Conservation (phyloP, 2,797 vertebrate genomes). For the Myotis findleyi region DNA sequence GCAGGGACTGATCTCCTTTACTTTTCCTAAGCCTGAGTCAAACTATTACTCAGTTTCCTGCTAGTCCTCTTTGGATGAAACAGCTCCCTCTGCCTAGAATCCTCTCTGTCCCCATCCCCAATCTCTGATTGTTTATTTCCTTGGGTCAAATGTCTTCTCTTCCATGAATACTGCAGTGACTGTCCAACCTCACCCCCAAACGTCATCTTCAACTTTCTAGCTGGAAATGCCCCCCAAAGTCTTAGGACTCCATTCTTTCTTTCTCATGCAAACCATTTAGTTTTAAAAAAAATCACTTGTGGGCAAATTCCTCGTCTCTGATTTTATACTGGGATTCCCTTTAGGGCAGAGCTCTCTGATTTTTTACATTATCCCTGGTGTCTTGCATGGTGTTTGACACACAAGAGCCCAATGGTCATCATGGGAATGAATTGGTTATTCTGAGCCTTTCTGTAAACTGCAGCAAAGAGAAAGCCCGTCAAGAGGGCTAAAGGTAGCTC, state of each 20-base stretch:
- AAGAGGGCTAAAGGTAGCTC: background rate
- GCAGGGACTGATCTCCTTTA: background rate
- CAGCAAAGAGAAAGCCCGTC: background rate
- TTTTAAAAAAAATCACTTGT: background rate
- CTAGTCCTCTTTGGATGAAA: background rate
- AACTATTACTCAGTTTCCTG: background rate
- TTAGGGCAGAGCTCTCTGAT: background rate
- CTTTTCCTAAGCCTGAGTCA: background rate
- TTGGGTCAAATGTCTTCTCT: background rate
- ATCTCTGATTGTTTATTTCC: background rate
- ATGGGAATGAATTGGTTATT: background rate
- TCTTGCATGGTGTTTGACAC: background rate
- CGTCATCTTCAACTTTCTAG: background rate
- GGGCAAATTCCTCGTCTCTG: background rate
- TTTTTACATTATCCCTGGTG: background rate
- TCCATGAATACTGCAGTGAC: background rate
- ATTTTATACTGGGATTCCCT: background rate
- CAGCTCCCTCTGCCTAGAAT: background rate
- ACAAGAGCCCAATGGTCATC: background rate
- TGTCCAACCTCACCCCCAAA: background rate
- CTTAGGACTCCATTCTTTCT: background rate
- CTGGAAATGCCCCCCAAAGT: background rate
- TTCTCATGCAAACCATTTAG: background rate
- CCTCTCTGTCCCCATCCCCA: background rate
- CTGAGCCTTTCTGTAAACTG: background rate